Base-by-base conservation (phyloP, 2,797 vertebrate species). In the Brachymystax lenok region DNA sequence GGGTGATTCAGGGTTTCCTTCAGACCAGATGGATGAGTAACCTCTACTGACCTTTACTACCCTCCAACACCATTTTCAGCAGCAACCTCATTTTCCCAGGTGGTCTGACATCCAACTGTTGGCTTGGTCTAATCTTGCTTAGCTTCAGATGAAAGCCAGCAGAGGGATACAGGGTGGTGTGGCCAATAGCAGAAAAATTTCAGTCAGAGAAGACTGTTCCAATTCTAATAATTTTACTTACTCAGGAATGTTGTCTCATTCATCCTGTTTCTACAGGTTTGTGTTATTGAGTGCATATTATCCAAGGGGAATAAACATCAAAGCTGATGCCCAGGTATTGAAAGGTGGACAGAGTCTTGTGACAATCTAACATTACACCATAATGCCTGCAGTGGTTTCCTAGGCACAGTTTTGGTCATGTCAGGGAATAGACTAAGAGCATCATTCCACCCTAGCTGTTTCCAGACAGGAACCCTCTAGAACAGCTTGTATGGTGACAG, bases 371-470 rank as follows among this genome's bases (percentile, higher is more conserved):
- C 40, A 46, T 46, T 46, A 3, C 10, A 46, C 40, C 40, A 46
- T 46, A 46, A 46, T 46, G 24, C 14, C 74, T 8, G 7, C 24
- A 10, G 24, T 69, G 28, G 50, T 68, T 68, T 69, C 64, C 16
- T 52, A 16, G 12, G 35, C 40, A 24, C 69, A 16, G 21, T 52
- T 27, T 4, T n/a, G 27, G 24, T 56, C 28, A 52, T 30, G 40
- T 52, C 74, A 75, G 35, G 12, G 74, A 27, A 79, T 68, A 69
- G 63, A 73, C 75, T 72, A 74, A 54, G 28, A 46, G 66, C 24
- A 61, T 79, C 73, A 30, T 66, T 77, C 69, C 79, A 80, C 69
- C 66, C 72, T 71, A 81, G 82, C 80, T 83, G 80, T 59, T 54
- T 79, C 50, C 78, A 71, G 75, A 77, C 69, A 66, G 51, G 59